These are phyloP conservation scores for Drosophila varians DNA, from an alignment of 1,140 invertebrate genomes.

Conservation along the genomic window DNA sequence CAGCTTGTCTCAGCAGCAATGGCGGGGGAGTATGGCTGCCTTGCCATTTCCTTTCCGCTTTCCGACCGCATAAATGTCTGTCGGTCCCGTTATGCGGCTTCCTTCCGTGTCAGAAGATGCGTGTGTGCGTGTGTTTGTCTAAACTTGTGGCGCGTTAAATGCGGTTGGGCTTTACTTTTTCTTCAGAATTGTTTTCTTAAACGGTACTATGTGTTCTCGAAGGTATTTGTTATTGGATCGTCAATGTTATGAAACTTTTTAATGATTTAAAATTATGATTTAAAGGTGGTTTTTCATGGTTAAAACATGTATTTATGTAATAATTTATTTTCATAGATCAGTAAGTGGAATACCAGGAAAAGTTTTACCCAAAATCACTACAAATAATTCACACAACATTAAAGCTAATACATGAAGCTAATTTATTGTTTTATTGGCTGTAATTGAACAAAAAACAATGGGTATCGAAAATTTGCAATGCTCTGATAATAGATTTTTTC, in stretches of 20 bases:
- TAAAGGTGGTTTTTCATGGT: no score
- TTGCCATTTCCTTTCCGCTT: background rate
- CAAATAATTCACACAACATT: background rate
- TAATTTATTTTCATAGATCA: no score
- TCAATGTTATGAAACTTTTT: background rate
- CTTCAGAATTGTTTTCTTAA: conserved; percentile 10
- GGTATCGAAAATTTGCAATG: background rate
- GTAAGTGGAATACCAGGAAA: no score
- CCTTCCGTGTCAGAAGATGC: conserved; percentile 5
- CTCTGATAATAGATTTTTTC: background rate
- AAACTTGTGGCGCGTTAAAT: conserved; percentile 53
- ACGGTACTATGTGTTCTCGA: background rate
- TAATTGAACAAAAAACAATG: background rate
- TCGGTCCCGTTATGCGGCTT: conserved; percentile 24
- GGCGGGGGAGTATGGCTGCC: background rate
- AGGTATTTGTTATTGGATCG: background rate
- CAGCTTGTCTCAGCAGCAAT: conserved; percentile 35
- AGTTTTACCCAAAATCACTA: no score
- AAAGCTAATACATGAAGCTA: background rate
- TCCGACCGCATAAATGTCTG: background rate
- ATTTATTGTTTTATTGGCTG: background rate
- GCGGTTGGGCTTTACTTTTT: conserved; percentile 34
- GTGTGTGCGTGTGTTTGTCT: conserved; percentile 33
- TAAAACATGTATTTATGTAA: no score
- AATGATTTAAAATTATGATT: background rate